phyloP scores from a whole-genome alignment of 1,140 invertebrate species.

The Scaptomyza graminum region DNA sequence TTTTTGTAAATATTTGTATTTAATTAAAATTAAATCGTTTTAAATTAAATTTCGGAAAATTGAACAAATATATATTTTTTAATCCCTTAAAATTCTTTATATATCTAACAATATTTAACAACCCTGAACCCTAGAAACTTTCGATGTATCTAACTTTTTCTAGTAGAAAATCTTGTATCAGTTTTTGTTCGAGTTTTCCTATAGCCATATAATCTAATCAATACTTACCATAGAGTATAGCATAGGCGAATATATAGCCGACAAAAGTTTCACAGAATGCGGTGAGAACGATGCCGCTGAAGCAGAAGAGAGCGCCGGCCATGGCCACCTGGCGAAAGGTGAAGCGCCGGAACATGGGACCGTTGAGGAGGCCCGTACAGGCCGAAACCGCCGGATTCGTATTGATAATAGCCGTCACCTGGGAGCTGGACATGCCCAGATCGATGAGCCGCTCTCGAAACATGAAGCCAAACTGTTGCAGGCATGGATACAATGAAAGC shows the following conservation, averaged over 20 bases:
- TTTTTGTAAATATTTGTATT: too few relatives aligned
- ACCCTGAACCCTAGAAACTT: too few relatives aligned
- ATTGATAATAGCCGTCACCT: conserved; percentile 88
- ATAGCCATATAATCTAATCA: too few relatives aligned
- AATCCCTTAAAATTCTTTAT: too few relatives aligned
- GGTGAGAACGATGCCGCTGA: conserved; percentile 85
- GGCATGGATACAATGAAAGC: conserved; percentile 86
- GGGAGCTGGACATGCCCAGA: conserved; percentile 86
- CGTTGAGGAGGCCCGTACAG: conserved; percentile 87
- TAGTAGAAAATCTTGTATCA: too few relatives aligned
- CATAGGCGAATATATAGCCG: conserved; percentile 86
- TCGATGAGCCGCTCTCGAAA: conserved; percentile 86
- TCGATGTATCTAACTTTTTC: too few relatives aligned
- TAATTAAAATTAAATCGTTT: too few relatives aligned
- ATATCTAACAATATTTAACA: too few relatives aligned
- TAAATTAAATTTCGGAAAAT: too few relatives aligned
- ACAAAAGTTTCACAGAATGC: conserved; percentile 86
- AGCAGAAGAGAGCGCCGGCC: conserved; percentile 85
- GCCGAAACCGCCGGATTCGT: conserved; percentile 87
- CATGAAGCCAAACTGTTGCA: conserved; percentile 88
- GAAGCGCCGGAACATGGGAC: conserved; percentile 87
- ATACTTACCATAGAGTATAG: conserved; percentile 85
- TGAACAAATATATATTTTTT: too few relatives aligned
- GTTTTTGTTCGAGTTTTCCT: too few relatives aligned
- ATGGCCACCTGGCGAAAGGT: conserved; percentile 87